phyloP scores from a whole-genome alignment of 2,797 vertebrate species.

The Kryptolebias ocellatus region DNA sequence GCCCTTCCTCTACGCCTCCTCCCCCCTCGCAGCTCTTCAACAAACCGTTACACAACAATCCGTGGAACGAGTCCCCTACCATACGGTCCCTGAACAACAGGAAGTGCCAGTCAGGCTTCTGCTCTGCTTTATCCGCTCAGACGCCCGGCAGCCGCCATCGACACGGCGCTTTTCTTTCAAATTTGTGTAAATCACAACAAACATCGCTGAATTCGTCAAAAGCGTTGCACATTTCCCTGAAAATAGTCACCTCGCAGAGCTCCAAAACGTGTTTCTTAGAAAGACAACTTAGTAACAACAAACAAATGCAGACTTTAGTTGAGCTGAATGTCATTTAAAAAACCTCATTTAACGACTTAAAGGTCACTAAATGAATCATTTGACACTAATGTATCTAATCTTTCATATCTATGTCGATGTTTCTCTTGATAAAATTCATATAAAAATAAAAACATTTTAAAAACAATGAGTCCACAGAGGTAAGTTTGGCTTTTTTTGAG shows the following conservation, averaged over 20 bases:
- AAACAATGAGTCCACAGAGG: too few relatives aligned
- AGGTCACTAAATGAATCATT: too few relatives aligned
- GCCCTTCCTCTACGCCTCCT: slow-evolving; percentile 15
- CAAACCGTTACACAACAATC: slow-evolving; percentile 52
- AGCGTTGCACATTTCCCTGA: slow-evolving; percentile 1
- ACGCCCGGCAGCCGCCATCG: slow-evolving; percentile 10
- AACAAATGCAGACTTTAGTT: too few relatives aligned
- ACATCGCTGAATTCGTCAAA: slow-evolving; percentile 5
- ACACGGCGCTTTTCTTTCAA: slow-evolving; percentile 22
- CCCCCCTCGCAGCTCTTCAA: slow-evolving; percentile 5
- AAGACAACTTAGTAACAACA: too few relatives aligned
- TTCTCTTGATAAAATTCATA: too few relatives aligned
- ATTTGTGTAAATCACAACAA: slow-evolving; percentile 1
- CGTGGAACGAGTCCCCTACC: slow-evolving; percentile 29
- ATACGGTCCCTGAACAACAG: slow-evolving; percentile 38
- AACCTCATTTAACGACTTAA: too few relatives aligned
- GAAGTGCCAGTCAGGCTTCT: slow-evolving; percentile 42
- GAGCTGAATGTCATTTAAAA: too few relatives aligned
- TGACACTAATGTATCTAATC: too few relatives aligned
- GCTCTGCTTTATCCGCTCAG: slow-evolving; percentile 48
- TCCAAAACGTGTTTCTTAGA: too few relatives aligned
- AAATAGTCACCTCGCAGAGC: background rate
- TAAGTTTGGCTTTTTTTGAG: too few relatives aligned
- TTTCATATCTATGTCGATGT: too few relatives aligned
- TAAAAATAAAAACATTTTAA: too few relatives aligned